Evolutionary conservation across 2,888 invertebrate species (phyloP).

Genomic region (Ormyrus nitidulus): DNA sequence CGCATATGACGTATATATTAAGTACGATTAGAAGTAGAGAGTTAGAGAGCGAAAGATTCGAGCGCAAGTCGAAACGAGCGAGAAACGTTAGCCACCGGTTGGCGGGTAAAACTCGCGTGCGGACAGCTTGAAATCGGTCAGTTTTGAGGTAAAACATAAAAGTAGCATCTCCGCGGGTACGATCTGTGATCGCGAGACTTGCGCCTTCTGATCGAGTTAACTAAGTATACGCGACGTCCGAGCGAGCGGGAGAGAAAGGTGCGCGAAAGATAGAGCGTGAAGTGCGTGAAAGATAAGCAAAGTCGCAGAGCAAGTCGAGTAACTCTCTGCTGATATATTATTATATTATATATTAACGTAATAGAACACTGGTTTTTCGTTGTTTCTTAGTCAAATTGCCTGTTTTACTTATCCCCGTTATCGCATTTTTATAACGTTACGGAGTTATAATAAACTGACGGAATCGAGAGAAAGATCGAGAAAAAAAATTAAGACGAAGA

Average conservation of each 20-base stretch:
- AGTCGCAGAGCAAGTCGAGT: constrained; percentile 38
- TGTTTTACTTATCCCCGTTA: constrained; percentile 61
- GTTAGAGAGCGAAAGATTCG: background rate
- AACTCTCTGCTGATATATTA: constrained; percentile 36
- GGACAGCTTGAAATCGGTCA: background rate
- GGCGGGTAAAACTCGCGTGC: constrained; percentile 38
- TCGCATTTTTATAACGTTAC: constrained; percentile 54
- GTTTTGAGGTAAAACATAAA: background rate
- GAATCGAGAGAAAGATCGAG: constrained; percentile 7
- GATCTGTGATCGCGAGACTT: constrained; percentile 10
- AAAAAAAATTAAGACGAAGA: constrained; percentile 2
- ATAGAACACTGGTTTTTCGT: constrained; percentile 60
- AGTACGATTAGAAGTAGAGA: constrained; percentile 26
- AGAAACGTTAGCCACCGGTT: constrained; percentile 28
- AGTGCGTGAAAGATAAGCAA: background rate
- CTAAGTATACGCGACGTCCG: background rate
- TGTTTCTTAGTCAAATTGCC: constrained; percentile 62
- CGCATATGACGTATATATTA: constrained; percentile 45
- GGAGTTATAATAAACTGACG: constrained; percentile 44
- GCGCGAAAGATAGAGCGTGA: background rate
- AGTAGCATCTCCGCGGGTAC: background rate
- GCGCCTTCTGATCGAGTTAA: background rate
- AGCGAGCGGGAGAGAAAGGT: background rate
- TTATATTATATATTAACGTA: constrained; percentile 15
- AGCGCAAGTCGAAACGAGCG: background rate